These are phyloP conservation scores for Callospermophilus lateralis DNA, from an alignment of 2,113 vertebrate species.

Conservation along the genomic window DNA sequence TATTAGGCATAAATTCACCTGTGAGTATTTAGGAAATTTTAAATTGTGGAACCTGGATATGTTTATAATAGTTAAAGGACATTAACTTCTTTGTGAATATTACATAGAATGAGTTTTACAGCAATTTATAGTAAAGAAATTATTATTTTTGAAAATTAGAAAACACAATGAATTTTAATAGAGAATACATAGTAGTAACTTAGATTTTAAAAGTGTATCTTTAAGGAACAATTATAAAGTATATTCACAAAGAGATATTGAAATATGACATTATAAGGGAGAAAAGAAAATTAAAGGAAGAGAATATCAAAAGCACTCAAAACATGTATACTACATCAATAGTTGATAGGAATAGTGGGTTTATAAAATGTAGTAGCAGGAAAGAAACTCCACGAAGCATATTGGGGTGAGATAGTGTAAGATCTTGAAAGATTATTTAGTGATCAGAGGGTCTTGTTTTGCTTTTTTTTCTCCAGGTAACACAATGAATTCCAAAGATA, in stretches of 20 bases:
- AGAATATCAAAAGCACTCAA: not conserved
- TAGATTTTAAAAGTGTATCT: not conserved
- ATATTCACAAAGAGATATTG: not conserved
- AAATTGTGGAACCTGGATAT: slow-evolving; percentile 24
- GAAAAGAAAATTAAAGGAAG: not conserved
- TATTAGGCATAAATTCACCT: slow-evolving; percentile 15
- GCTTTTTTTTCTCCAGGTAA: not conserved
- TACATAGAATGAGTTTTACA: slow-evolving; percentile 21
- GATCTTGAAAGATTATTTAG: not conserved
- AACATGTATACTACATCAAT: not conserved
- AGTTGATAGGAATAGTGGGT: not conserved
- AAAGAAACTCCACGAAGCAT: not conserved
- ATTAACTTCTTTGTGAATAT: slow-evolving; percentile 43
- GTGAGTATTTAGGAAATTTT: not conserved
- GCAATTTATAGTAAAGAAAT: not conserved
- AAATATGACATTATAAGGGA: not conserved
- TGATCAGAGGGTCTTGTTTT: not conserved
- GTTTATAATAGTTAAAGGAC: slow-evolving; percentile 3
- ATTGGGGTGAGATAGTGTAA: not conserved
- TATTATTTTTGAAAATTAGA: slow-evolving; percentile 39
- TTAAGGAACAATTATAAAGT: slow-evolving; percentile 10
- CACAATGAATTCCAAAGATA: not conserved
- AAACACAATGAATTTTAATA: slow-evolving; percentile 62
- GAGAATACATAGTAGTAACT: slow-evolving; percentile 36
- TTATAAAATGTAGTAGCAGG: not conserved